These are phyloP conservation scores for Poecile atricapillus DNA, from an alignment of 2,113 vertebrate genomes.

Conservation along the genomic window DNA sequence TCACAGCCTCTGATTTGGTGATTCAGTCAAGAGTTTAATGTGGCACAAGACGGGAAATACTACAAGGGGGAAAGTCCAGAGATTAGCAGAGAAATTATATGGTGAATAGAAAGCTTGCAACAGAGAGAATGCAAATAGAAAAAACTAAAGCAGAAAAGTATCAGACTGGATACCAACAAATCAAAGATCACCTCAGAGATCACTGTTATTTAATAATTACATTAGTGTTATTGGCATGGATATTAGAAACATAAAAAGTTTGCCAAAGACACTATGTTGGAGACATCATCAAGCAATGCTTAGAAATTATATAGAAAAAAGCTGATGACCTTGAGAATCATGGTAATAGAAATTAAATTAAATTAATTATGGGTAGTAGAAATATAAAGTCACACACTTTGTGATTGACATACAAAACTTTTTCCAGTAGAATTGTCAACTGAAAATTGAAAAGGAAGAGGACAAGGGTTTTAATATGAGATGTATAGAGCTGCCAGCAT, in stretches of 20 bases:
- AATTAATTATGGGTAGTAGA: not conserved
- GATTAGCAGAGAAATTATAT: not conserved
- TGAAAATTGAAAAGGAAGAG: not conserved
- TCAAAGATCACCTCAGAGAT: not conserved
- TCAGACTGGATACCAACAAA: not conserved
- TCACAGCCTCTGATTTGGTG: not conserved
- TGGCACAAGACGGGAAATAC: not conserved
- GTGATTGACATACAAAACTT: not conserved
- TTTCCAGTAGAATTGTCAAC: not conserved
- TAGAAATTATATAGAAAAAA: not conserved
- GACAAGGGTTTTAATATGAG: not conserved
- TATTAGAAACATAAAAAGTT: not conserved
- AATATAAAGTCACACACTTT: not conserved
- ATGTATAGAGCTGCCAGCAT: not conserved
- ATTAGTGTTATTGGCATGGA: not conserved
- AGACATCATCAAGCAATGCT: not conserved
- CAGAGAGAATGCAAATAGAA: not conserved
- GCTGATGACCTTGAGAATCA: not conserved
- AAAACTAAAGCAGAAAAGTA: not conserved
- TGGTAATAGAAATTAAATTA: not conserved
- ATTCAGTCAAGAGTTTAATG: not conserved
- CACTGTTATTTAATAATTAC: not conserved
- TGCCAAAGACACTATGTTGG: not conserved
- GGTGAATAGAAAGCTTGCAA: not conserved
- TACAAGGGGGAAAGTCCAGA: not conserved